These are phyloP conservation scores for Toxotes chatareus DNA, from an alignment of 2,113 vertebrate species.

Conservation along the genomic window DNA sequence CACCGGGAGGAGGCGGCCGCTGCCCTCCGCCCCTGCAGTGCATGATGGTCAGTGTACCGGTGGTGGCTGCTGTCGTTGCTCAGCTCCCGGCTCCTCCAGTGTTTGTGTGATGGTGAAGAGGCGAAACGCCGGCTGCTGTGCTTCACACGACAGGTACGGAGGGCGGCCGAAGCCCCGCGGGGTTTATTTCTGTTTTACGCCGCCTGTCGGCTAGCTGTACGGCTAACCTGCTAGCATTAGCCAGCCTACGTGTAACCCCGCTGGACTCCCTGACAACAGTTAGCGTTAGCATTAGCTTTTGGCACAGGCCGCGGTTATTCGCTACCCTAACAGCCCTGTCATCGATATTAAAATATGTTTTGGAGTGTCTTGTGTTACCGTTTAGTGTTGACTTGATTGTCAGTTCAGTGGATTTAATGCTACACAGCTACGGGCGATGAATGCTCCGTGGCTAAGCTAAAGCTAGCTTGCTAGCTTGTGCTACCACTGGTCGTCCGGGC, in stretches of 20 bases:
- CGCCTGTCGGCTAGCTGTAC: not conserved
- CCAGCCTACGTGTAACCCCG: slow-evolving; percentile 69
- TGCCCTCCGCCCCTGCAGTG: slow-evolving; percentile 28
- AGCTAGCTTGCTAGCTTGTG: slow-evolving; percentile 43
- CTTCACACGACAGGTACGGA: slow-evolving; percentile 75
- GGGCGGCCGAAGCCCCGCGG: not conserved
- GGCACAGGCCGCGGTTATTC: not conserved
- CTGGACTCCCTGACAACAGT: slow-evolving; percentile 24
- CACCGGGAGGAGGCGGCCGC: not conserved
- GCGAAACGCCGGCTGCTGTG: slow-evolving; percentile 57
- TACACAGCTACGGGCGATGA: not conserved
- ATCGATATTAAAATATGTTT: not conserved
- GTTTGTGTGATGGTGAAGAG: slow-evolving; percentile 71
- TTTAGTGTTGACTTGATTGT: not conserved
- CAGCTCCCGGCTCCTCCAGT: slow-evolving; percentile 26
- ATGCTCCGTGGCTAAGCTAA: slow-evolving; percentile 14
- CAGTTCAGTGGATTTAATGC: not conserved
- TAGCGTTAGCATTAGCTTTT: slow-evolving; percentile 60
- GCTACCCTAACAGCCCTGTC: not conserved
- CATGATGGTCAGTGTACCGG: slow-evolving; percentile 69
- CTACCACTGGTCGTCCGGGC: not conserved
- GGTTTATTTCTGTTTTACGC: not conserved
- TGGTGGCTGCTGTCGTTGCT: slow-evolving; percentile 4
- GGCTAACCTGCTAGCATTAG: slow-evolving; percentile 54
- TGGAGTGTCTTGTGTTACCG: not conserved